Evolutionary conservation across 2,888 invertebrate genomes (phyloP), one percentile per base, ranked within the genome.

Genomic region (Megalurothrips usitatus): DNA sequence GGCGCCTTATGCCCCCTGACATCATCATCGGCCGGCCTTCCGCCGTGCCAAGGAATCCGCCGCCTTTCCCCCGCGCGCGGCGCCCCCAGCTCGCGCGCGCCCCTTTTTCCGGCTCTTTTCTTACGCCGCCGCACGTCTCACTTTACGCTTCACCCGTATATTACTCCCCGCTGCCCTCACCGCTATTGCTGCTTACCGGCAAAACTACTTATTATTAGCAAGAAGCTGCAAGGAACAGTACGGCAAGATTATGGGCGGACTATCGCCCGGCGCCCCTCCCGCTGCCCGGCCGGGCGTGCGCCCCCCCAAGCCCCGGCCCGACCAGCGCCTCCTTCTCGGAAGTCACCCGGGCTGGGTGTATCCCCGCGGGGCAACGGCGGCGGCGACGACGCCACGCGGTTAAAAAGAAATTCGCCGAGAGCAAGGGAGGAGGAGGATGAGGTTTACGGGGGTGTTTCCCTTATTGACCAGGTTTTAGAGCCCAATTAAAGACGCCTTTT

Each of bases 401-500:
- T n/a, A 43, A 43, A 58, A 8, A 75, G 68, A 75, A 75, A 75
- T 75, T 75, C 26, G 68, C 68, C 68, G 23, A 75, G n/a, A n/a
- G n/a, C n/a, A n/a, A n/a, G n/a, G n/a, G n/a, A n/a, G n/a, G n/a
- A n/a, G 34, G 34, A 43, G 34, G 34, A 43, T 43, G 34, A 43
- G 34, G 23, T 75, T 75, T 75, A 75, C 68, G 68, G 68, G 68
- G 26, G 26, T 75, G 68, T 75, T 26, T 75, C 26, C 68, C 68
- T 26, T 75, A 23, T 75, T 26, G 68, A 26, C 26, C 68, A 75
- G 26, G 68, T 75, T 75, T 75, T 75, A 75, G 68, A 75, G 68
- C 68, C 68, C 68, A 75, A 75, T 75, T 75, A 75, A 26, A 75
- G 68, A 26, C 23, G 68, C 26, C 68, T 58, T 43, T 58, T 58